These are phyloP conservation scores for Leucozona laternaria DNA, from an alignment of 2,888 invertebrate species.

Conservation along the genomic window DNA sequence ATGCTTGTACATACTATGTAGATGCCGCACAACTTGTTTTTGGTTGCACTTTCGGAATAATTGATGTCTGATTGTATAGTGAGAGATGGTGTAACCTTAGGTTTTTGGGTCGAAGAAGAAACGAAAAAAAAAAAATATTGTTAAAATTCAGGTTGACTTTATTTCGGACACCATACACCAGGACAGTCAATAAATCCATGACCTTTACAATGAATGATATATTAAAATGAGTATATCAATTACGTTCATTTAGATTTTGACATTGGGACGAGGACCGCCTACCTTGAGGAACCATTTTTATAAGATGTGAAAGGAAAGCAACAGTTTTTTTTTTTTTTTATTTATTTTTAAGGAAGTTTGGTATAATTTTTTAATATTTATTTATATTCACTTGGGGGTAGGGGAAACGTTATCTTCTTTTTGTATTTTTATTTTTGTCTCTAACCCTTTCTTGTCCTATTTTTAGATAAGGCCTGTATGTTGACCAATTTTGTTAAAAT, in stretches of 20 bases:
- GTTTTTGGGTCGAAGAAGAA: conserved; percentile 62
- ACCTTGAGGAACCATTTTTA: conserved; percentile 19
- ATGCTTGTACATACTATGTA: conserved; percentile 17
- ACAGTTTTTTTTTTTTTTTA: neutral
- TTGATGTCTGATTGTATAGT: conserved; percentile 60
- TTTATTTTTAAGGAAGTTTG: neutral
- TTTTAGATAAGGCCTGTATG: no score
- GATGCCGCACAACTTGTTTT: conserved; percentile 60
- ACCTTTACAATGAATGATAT: conserved; percentile 58
- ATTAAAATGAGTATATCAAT: conserved; percentile 37
- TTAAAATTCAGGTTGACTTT: conserved; percentile 56
- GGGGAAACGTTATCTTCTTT: no score
- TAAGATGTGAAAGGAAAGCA: conserved; percentile 22
- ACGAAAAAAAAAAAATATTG: neutral
- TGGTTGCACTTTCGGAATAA: conserved; percentile 68
- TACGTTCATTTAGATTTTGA: conserved; percentile 43
- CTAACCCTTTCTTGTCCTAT: no score
- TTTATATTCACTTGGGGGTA: no score
- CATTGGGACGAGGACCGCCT: conserved; percentile 40
- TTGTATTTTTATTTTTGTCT: no score
- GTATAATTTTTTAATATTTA: neutral
- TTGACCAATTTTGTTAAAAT: no score
- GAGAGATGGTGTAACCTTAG: conserved; percentile 61
- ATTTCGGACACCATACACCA: neutral
- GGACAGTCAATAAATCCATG: conserved; percentile 56